Base-by-base conservation (phyloP, 2,113 vertebrate species). In the Apteryx owenii region DNA sequence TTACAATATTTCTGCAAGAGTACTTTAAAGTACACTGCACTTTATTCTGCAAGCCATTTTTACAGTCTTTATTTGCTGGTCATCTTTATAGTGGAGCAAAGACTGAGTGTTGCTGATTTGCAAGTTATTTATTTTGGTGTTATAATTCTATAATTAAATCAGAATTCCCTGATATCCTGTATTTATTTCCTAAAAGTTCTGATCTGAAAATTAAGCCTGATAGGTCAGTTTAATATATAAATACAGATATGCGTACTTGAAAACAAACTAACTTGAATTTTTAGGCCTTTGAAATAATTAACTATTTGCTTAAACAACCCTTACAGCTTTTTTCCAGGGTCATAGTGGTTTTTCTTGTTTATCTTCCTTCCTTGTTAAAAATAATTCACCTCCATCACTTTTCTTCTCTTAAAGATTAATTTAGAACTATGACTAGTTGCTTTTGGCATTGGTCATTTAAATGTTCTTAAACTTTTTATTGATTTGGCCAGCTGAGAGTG, bases 401-500 rank as follows among this genome's bases (percentile, higher is more conserved):
- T 65, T 44, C 75, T 80, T n/a, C 33, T 73, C n/a, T 85, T 85
- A 60, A 36, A 88, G 70, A 75, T 76, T 48, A 17, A 89, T 71
- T 87, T 78, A 36, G 71, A 93, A 60, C 28, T 42, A n/a, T 6
- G 38, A 93, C 31, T n/a, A 83, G 68, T 92, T 89, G 71, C 66
- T 89, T 94, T 89, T 91, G 83, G 42, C 89, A 51, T 22, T 77
- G 79, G 82, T 51, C 46, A 61, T 83, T 81, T 82, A 29, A 75
- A 72, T 31, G 36, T 88, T 91, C 79, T 75, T 93, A 31, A 91
- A 72, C 70, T 88, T 96, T 88, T 73, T 94, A 56, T 94, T 97
- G 92, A 90, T 95, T 93, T 80, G 95, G 97, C 96, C 98, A 97
- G 97, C 97, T 98, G 97, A 97, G 97, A 94, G 95, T 79, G 81